Base-by-base conservation (phyloP, 2,797 vertebrate genomes). In the Mormyrus proboscirostris region DNA sequence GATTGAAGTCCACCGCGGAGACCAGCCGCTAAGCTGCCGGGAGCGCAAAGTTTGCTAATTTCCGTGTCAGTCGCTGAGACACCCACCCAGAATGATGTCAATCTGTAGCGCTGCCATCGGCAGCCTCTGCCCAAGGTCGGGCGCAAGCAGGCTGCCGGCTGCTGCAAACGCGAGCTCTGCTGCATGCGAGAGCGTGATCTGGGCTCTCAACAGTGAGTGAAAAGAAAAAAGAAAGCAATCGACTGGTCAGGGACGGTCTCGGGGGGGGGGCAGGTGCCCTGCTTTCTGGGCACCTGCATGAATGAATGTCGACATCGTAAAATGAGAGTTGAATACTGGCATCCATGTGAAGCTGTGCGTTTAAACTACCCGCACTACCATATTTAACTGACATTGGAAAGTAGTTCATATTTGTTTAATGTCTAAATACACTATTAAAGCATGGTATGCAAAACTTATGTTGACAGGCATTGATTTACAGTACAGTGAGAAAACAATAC, bases 221-320 rank as follows among this genome's bases (percentile, higher is more conserved):
- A 84, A 84, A 25, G 47, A 50, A 84, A 84, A 84, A 84, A 25
- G 47, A 50, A 84, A 51, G 82, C 82, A 84, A 84, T 84, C 47
- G 47, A 49, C 47, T 84, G 44, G 82, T 22, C 44, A 84, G 82
- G 41, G 47, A 84, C 3, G 3, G 82, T 51, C 82, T 84, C n/a
- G 4, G 82, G 9, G 41, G 6, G 5, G 76, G 69, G 29, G 8
- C 10, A 33, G 29, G 29, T 33, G 22, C 29, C 7, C 9, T 4
- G 10, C 69, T 38, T 76, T 76, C 69, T 76, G 82, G 82, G 47
- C 44, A 49, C 44, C 44, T 49, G 41, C n/a, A 84, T 38, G 12
- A 84, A 50, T 49, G 44, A 84, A 50, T 50, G n/a, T 25, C 47
- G 41, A 44, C 38, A 25, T 25, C 4, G 22, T 84, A 19, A 49